These are phyloP conservation scores for Dendrolimus houi DNA, from an alignment of 2,888 invertebrate genomes.

Conservation along the genomic window DNA sequence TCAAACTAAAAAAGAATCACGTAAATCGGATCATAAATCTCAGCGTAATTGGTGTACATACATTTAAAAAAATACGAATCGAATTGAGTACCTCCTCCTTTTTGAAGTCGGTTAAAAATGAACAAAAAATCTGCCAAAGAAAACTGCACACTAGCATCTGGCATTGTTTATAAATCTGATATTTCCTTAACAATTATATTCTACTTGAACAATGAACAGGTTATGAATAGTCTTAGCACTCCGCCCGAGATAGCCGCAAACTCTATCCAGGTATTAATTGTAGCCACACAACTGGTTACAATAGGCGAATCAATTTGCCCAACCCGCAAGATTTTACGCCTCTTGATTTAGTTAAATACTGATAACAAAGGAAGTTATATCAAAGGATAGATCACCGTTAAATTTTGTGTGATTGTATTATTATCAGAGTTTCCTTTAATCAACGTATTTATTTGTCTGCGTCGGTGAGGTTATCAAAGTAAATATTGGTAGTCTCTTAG, in stretches of 20 bases:
- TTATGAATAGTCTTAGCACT: background rate
- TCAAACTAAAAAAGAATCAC: no score
- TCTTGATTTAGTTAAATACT: background rate
- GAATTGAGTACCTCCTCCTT: no score
- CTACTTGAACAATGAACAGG: background rate
- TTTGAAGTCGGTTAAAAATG: no score
- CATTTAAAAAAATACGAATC: no score
- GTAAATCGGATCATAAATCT: no score
- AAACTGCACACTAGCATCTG: no score
- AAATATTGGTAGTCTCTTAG: no score
- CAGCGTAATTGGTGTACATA: no score
- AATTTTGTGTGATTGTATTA: background rate
- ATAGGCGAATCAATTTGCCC: background rate
- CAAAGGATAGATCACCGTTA: background rate
- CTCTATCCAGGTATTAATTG: constrained; percentile 1
- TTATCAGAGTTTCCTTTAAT: background rate
- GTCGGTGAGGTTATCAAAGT: no score
- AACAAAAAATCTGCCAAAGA: no score
- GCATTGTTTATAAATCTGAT: no score
- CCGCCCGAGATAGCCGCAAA: constrained; percentile 4
- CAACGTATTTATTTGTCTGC: background rate
- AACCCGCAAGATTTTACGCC: background rate
- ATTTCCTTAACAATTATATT: no score
- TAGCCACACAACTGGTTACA: constrained; percentile 5
- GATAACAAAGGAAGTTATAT: background rate